Evolutionary conservation across 1,140 invertebrate genomes (phyloP).

Genomic region (Ceratitis capitata): DNA sequence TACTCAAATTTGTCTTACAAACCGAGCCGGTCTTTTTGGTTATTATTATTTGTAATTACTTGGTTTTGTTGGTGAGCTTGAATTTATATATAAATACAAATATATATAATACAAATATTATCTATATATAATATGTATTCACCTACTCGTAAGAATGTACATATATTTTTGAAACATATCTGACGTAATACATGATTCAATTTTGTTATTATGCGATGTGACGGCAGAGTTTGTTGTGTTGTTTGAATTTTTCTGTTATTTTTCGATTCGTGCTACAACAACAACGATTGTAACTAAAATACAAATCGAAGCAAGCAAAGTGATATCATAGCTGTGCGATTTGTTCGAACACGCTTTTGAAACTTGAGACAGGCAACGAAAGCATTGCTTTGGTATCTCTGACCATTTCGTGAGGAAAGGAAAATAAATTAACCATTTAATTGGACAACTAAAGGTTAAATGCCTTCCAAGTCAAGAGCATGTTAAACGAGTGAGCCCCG

Average conservation of each 20-base stretch:
- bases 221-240: neutral
- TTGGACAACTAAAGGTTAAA: neutral
- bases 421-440: neutral
- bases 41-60: neutral
- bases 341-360: neutral
- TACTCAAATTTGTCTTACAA: neutral
- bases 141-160: no score
- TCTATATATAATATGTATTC: neutral
- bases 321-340: neutral
- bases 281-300: neutral
- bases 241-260: no score
- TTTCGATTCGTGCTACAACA: no score
- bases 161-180: neutral
- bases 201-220: neutral
- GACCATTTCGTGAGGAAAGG: neutral
- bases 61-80: neutral
- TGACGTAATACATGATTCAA: conserved; percentile 6
- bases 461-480: neutral
- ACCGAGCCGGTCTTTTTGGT: neutral
- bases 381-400: neutral
- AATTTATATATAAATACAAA: neutral
- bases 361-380: neutral
- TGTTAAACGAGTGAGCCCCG: neutral
- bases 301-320: neutral
- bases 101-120: neutral